Conservation (phyloP, 2,113 vertebrate genomes). For the Tetraodon nigroviridis region DNA sequence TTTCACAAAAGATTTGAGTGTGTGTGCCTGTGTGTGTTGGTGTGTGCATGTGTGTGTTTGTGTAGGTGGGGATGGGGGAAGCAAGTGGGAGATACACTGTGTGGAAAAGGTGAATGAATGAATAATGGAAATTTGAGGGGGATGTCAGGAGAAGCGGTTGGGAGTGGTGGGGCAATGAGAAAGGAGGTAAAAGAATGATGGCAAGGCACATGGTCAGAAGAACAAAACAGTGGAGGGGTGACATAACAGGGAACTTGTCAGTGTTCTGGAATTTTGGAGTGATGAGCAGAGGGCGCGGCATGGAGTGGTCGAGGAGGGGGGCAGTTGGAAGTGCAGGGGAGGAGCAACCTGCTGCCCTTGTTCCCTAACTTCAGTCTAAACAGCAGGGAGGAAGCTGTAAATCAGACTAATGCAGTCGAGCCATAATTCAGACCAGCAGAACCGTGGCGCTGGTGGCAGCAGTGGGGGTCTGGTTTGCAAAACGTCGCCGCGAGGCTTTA, state of each 20-base stretch:
- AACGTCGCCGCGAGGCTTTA: constrained; percentile 67
- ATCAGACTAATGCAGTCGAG: constrained; percentile 72
- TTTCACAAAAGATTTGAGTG: constrained; percentile 68
- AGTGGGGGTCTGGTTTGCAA: constrained; percentile 61
- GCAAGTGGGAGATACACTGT: constrained; percentile 3
- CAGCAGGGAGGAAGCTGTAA: constrained; percentile 78
- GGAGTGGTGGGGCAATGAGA: not conserved
- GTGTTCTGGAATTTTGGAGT: constrained; percentile 7
- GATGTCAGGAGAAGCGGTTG: not conserved
- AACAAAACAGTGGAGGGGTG: constrained; percentile 5
- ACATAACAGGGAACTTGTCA: not conserved
- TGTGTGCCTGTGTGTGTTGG: not conserved
- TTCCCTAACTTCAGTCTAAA: constrained; percentile 67
- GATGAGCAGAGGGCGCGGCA: not conserved
- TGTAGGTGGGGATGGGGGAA: not conserved
- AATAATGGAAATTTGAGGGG: constrained; percentile 15
- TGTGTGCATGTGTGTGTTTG: not conserved
- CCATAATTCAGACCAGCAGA: constrained; percentile 79
- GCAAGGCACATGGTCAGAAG: not conserved
- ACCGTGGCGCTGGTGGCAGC: constrained; percentile 45
- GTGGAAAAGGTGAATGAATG: constrained; percentile 43
- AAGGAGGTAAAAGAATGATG: not conserved
- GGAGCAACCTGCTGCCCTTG: constrained; percentile 47
- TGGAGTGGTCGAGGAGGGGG: constrained; percentile 17
- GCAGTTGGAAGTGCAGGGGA: constrained; percentile 31